phyloP scores from a whole-genome alignment of 2,113 vertebrate genomes.

The Camelus dromedarius region DNA sequence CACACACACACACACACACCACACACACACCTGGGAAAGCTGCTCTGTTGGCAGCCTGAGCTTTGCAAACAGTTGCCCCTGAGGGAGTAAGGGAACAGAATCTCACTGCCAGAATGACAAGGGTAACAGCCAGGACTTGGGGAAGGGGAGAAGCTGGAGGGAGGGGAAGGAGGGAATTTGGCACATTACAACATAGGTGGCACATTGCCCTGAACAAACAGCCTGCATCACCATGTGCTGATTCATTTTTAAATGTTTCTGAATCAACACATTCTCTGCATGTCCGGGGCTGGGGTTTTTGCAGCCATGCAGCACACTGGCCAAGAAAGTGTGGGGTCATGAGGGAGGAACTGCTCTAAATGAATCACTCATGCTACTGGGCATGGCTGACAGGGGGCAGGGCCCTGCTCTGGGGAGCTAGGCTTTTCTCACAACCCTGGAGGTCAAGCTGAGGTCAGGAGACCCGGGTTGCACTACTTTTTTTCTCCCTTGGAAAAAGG shows the following conservation, averaged over 20 bases:
- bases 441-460: neutral
- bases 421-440: neutral
- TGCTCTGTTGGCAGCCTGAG: constrained; percentile 55
- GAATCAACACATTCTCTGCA: constrained; percentile 56
- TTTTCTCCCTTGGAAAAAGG: neutral
- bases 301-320: neutral
- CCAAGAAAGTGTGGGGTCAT: neutral
- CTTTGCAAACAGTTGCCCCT: constrained; percentile 52
- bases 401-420: neutral
- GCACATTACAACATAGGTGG: neutral
- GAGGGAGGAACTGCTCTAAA: neutral
- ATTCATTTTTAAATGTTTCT: constrained; percentile 65
- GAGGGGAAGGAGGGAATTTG: neutral
- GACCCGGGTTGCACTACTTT: neutral
- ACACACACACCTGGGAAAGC: neutral
- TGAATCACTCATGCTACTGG: neutral
- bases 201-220: constrained; percentile 57
- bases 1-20: neutral
- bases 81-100: neutral
- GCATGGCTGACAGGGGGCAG: neutral
- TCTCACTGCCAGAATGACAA: neutral
- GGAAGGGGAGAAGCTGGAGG: neutral
- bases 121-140: constrained; percentile 37
- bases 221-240: constrained; percentile 36
- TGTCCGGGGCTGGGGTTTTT: constrained; percentile 26